Base-by-base conservation (phyloP, 2,113 vertebrate species). In the Protobothrops mucrosquamatus region DNA sequence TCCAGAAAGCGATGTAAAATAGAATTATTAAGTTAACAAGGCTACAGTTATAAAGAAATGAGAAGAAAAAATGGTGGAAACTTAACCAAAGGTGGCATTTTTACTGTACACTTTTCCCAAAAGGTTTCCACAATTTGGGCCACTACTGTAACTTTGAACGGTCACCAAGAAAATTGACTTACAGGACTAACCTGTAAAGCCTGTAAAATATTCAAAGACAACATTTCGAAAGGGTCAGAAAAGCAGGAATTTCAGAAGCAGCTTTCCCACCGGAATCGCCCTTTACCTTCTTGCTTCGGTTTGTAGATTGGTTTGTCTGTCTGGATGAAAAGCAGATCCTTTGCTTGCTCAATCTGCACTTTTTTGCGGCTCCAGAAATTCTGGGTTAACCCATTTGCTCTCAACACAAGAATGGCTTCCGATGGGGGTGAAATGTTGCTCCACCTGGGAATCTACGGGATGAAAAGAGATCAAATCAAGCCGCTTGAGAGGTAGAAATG, bases 291-390 rank as follows among this genome's bases (percentile, higher is more conserved):
- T 94, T 97, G 96, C 0, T 0, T 87, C 22, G 96, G 95, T 92
- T 96, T 97, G 92, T 97, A 97, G 95, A 96, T 95, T 23, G 96
- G 89, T 90, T 97, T 97, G 94, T 97, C 97, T 2, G 97, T 97
- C 91, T 97, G 97, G 22, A 96, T 46, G 56, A 97, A 97, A 48
- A 95, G 51, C 74, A 97, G 85, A 54, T 88, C 96, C 9, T 96
- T 34, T 29, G 87, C 0, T 0, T 92, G 94, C 93, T 93, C 93
- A n/a, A 97, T 51, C n/a, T 96, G 0, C 88, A 97, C 96, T 3
- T 89, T 92, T 34, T 56, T 96, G 20, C 43, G 89, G 20, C 11
- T 95, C 54, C 2, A 94, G 92, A 97, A 96, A 43, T 92, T 85
- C 2, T 96, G 95, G 18, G 95, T 95, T 61, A 85, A 6, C 85